These are phyloP conservation scores for Lasioglossum leucozonium DNA, from an alignment of 2,888 invertebrate genomes.

Conservation along the genomic window DNA sequence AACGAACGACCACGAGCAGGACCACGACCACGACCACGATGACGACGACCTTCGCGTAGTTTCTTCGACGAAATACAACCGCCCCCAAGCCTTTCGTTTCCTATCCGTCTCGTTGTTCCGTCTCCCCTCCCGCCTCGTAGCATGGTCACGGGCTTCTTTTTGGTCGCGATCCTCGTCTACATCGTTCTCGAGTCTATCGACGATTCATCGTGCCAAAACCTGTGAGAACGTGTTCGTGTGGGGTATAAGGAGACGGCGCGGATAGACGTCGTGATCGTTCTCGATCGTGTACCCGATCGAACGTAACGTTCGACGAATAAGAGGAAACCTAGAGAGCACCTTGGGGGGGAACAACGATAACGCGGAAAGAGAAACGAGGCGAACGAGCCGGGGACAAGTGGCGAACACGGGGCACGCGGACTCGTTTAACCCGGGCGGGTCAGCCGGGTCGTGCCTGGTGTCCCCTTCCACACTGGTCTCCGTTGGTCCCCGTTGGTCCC, in stretches of 20 bases:
- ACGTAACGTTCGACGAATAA: constrained; percentile 4
- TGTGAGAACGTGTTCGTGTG: constrained; percentile 51
- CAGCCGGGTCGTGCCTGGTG: constrained; percentile 37
- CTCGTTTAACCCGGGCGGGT: constrained; percentile 59
- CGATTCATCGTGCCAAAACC: constrained; percentile 61
- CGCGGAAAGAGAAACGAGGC: constrained; percentile 48
- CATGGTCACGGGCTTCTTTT: constrained; percentile 24
- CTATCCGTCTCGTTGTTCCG: constrained; percentile 30
- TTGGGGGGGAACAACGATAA: constrained; percentile 14
- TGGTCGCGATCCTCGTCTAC: constrained; percentile 29
- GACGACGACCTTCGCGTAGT: constrained; percentile 43
- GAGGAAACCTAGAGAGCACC: not conserved
- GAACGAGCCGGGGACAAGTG: constrained; percentile 60
- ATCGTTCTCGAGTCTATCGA: constrained; percentile 49
- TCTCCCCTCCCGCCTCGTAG: not conserved
- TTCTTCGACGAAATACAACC: constrained; percentile 35
- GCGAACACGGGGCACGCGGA: constrained; percentile 57
- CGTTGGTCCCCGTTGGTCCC: not conserved
- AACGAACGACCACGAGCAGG: constrained; percentile 7
- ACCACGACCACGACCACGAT: not conserved
- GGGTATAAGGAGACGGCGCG: constrained; percentile 29
- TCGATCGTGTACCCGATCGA: constrained; percentile 44
- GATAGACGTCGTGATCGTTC: constrained; percentile 53
- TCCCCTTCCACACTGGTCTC: constrained; percentile 26
- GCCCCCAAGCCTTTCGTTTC: constrained; percentile 8